These are phyloP conservation scores for Helicoverpa zea DNA, from an alignment of 1,140 invertebrate genomes.

Conservation along the genomic window DNA sequence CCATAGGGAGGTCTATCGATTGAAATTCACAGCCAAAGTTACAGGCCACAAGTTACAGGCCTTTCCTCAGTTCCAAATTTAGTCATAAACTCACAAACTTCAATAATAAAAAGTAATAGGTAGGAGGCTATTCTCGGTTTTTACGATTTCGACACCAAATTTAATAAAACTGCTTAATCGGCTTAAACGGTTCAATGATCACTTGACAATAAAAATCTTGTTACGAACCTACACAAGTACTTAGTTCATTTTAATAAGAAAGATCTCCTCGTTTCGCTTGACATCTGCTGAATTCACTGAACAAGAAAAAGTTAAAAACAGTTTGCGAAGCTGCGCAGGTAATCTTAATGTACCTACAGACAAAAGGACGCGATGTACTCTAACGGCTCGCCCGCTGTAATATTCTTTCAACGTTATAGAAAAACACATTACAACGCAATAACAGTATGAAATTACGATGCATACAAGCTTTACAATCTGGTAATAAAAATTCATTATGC, in stretches of 20 bases:
- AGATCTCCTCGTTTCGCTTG: slow-evolving; percentile 25
- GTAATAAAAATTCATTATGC: slow-evolving; percentile 37
- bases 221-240: slow-evolving; percentile 35
- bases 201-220: slow-evolving; percentile 28
- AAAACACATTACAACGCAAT: slow-evolving; percentile 29
- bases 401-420: slow-evolving; percentile 24
- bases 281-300: slow-evolving; percentile 46
- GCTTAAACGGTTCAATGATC: slow-evolving; percentile 33
- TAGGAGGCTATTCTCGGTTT: too few species aligned
- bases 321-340: slow-evolving; percentile 30
- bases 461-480: slow-evolving; percentile 5
- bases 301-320: slow-evolving; percentile 45
- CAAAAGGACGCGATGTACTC: not conserved
- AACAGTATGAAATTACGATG: slow-evolving; percentile 1
- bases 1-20: not conserved
- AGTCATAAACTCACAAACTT: not conserved
- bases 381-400: slow-evolving; percentile 31
- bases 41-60: too few species aligned
- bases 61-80: not conserved
- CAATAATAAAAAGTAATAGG: not conserved
- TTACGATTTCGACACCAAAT: not conserved
- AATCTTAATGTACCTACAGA: slow-evolving; percentile 36
- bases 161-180: not conserved
- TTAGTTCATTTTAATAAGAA: slow-evolving; percentile 44
- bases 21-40: not conserved